Conservation (phyloP, 2,888 invertebrate species). For the Pegoplata infirma region DNA sequence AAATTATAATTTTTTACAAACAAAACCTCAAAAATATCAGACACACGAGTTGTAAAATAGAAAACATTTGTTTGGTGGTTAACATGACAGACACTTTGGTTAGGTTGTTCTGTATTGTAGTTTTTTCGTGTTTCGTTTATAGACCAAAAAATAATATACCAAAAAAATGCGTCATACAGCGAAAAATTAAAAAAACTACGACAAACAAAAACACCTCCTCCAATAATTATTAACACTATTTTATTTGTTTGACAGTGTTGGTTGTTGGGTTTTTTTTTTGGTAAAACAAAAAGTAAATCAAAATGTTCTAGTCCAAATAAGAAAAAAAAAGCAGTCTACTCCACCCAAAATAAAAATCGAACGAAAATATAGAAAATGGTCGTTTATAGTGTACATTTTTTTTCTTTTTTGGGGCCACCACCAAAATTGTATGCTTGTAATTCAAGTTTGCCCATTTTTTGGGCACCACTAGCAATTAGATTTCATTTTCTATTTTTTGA, state of each 20-base stretch:
- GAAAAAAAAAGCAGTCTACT: slow-evolving; percentile 18
- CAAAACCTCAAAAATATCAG: background rate
- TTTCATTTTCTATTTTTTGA: background rate
- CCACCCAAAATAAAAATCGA: slow-evolving; percentile 38
- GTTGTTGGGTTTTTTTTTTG: background rate
- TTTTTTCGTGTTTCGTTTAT: background rate
- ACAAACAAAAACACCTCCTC: slow-evolving; percentile 1
- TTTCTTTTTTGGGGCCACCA: background rate
- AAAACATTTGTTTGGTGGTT: background rate
- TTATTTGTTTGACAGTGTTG: background rate
- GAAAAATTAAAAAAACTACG: background rate
- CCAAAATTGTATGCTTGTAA: background rate
- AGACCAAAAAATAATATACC: background rate
- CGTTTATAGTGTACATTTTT: background rate
- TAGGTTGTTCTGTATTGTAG: background rate
- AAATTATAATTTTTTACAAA: slow-evolving; percentile 17
- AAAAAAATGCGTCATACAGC: slow-evolving; percentile 5
- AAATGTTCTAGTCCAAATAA: slow-evolving; percentile 27
- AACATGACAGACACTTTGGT: background rate
- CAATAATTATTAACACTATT: slow-evolving; percentile 21
- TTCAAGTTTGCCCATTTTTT: no score
- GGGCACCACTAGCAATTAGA: background rate
- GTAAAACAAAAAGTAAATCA: slow-evolving; percentile 7
- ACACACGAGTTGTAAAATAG: background rate
- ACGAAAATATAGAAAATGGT: background rate